Base-by-base conservation (phyloP, 2,797 vertebrate species). In the Artibeus jamaicensis region DNA sequence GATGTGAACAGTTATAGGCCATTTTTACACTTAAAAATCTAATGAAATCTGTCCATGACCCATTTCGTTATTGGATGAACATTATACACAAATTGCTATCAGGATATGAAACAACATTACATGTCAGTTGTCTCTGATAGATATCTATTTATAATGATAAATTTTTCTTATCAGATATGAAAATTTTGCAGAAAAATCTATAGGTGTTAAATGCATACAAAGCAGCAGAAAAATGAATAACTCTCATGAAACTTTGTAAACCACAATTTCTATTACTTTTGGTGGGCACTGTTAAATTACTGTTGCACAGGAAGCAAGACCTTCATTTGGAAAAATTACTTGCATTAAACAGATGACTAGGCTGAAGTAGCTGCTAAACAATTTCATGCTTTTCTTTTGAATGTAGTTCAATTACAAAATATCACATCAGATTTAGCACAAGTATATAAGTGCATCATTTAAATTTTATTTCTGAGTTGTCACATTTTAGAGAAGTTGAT, bases 331-430 rank as follows among this genome's bases (percentile, higher is more conserved):
- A 96, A 95, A 97, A 96, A 93, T 91, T 90, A 81, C 68, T 95
- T 96, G 74, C 94, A 95, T 95, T 97, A 97, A 95, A 95, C 57
- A 96, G 76, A 96, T 97, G 97, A 97, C 76, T 96, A 87, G 53
- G 83, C 89, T 89, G 79, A 94, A 96, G 93, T 89, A 91, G 37
- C 92, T 93, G 84, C 91, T 96, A 85, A 94, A 96, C 39, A 86
- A 84, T 97, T 96, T 97, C 62, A 95, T 96, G 91, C 78, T 96
- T 97, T 96, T 97, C 86, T 97, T 96, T 96, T 96, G 96, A 95
- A 92, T 96, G 85, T 94, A 96, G 76, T 92, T 48, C 85, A 95
- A 82, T 96, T 97, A 95, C 94, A 93, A 94, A 91, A 93, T 96
- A 89, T 91, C 86, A 89, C 37, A 93, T 97, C 74, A 95, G 62